A percentile compares a stretch with the other conserved stretches of the same genome.
Evolutionary conservation across 2,113 vertebrate genomes (phyloP).

Genomic region (Cacatua alba): DNA sequence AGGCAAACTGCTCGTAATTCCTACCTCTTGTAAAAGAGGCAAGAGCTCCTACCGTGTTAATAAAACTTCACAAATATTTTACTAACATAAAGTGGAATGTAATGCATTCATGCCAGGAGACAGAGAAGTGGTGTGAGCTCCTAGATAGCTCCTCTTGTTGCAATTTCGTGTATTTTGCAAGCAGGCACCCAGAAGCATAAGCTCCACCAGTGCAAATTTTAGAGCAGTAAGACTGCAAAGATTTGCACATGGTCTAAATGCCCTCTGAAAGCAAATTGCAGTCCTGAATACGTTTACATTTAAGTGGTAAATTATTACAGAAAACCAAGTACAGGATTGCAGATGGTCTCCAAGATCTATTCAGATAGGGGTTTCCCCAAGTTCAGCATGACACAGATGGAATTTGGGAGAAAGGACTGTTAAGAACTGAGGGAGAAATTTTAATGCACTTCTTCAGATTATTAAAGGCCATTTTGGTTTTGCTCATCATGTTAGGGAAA

Average conservation of each 20-base stretch:
- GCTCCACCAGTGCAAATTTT: background rate
- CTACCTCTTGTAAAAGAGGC: constrained; percentile 23
- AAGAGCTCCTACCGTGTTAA: constrained; percentile 13
- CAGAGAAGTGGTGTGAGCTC: background rate
- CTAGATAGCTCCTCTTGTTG: background rate
- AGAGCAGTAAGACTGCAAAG: background rate
- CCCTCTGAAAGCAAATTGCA: background rate
- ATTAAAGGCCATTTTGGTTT: constrained; percentile 20
- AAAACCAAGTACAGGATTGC: background rate
- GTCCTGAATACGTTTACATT: background rate
- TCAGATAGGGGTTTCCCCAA: background rate
- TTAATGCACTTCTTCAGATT: constrained; percentile 10
- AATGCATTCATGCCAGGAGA: background rate
- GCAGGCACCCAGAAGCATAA: background rate
- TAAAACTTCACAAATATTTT: constrained; percentile 57
- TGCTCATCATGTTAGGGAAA: background rate
- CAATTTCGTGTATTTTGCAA: background rate
- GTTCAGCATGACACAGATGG: background rate
- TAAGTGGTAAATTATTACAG: background rate
- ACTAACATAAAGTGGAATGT: constrained; percentile 40
- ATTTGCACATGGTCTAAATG: background rate
- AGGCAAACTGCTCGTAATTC: background rate
- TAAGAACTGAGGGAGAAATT: background rate
- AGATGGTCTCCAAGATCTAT: background rate
- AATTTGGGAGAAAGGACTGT: background rate